Base-by-base conservation (phyloP, 2,888 invertebrate species). In the Drepanosiphum platanoidis region DNA sequence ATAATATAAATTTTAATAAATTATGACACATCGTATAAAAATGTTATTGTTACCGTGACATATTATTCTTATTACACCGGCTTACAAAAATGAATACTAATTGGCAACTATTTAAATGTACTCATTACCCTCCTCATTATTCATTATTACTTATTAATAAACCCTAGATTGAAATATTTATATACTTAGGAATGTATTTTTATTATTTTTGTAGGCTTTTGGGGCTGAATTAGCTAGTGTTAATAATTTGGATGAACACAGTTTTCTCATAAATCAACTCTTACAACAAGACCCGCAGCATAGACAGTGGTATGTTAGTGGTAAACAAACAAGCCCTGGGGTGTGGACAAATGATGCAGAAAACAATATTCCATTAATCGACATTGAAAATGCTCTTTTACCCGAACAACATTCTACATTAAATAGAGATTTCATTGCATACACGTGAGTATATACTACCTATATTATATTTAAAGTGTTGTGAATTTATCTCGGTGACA, bases 261-360 rank as follows among this genome's bases (percentile, higher is more conserved):
- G 94, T 0, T 98, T 97, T 89, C 91, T 98, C 66, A 92, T 96
- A 11, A 93, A 95, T 87, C 94, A 95, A 89, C 90, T 98, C n/a
- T 93, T 94, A 88, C 91, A 92, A 88, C 92, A 95, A 88, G 97
- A 97, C 90, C 95, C 96, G 22, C 95, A 95, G 88, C 96, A 95
- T 89, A 92, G 95, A 86, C 92, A 93, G 8, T 98, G 97, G 95
- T 97, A 95, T 89, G 93, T 95, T 36, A 95, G 96, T 74, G 94
- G 95, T 0, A 93, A 93, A 86, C 94, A 95, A 89, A 93, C 93
- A 81, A 92, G 93, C 0, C 93, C 93, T 0, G 94, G 94, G 42
- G 93, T 93, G 88, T 97, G 96, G 95, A 90, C 93, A 0, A 97
- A 96, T 89, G 95, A 96, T 88, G 93, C 91, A 0, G 97, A 97